Evolutionary conservation across 2,113 vertebrate genomes (phyloP), one percentile per base, ranked within the genome.

Genomic region (Menidia beryllina): DNA sequence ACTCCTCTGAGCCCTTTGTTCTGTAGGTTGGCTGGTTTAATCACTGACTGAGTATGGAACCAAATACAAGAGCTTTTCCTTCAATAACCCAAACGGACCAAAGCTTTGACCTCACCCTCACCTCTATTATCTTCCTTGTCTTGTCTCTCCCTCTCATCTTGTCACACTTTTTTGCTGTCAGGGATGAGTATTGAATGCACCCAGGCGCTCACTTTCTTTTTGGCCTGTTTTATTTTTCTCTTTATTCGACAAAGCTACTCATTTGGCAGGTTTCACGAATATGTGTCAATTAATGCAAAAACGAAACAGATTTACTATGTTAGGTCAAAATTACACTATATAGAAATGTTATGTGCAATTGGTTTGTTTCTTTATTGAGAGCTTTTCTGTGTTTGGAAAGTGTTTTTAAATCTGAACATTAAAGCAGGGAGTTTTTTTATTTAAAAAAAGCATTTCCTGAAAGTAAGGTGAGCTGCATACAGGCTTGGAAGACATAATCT

Each of bases 71-170:
- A 85, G 85, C 69, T 85, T 79, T 86, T 72, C 85, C 85, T 85
- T 78, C 81, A 77, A 69, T 64, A 30, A 71, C 82, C 27, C 52
- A 80, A 70, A 74, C n/a, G 8, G 79, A 79, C 71, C 82, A 39
- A 73, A 79, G 85, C 83, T 76, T 27, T 86, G 88, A 89, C 91
- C 91, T 85, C 60, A 50, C 74, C 43, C 81, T 90, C 86, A 90
- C 89, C 89, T 92, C 91, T 75, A 90, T 90, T 88, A 88, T 88
- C 88, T 86, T 72, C n/a, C 75, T 71, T 25, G 72, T 82, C 81
- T 79, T 38, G 67, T n/a, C 74, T 79, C 82, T 63, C 69, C 67
- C 55, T 77, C 86, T 89, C 85, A 87, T 91, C 84, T 86, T 78
- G 83, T 71, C 34, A 48, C 51, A 10, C 77, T 71, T 75, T 69